Evolutionary conservation across 2,797 vertebrate genomes (phyloP).

Genomic region (Serranus cabrilla): DNA sequence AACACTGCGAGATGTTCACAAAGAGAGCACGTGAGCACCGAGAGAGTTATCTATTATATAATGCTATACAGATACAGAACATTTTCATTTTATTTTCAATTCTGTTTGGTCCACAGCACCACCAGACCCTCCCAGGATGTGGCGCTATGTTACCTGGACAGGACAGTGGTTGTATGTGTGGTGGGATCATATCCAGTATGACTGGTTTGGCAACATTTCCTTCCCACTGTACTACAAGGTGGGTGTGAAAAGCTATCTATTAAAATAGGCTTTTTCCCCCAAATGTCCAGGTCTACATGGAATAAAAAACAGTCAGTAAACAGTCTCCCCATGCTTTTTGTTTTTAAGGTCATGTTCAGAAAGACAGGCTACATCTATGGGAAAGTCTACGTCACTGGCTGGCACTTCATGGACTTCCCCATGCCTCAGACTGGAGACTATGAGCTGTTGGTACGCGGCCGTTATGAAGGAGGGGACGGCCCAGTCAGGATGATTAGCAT

Average conservation of each 20-base stretch:
- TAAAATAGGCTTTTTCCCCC: neutral
- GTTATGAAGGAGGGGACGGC: conserved; percentile 97
- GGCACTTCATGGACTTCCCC: conserved; percentile 96
- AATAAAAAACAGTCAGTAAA: neutral
- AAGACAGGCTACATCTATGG: conserved; percentile 95
- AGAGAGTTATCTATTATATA: neutral
- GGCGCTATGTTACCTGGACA: conserved; percentile 88
- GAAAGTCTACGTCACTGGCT: conserved; percentile 93
- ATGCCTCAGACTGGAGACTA: conserved; percentile 94
- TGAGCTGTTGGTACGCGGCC: conserved; percentile 94
- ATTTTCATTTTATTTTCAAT: neutral
- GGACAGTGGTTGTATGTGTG: conserved; percentile 92
- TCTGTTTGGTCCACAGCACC: conserved; percentile 87
- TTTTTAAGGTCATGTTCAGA: conserved; percentile 92
- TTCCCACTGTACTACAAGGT: conserved; percentile 98
- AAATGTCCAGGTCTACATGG: neutral
- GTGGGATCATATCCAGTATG: conserved; percentile 94
- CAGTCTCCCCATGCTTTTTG: neutral
- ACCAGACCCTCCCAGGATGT: conserved; percentile 91
- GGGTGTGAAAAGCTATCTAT: neutral
- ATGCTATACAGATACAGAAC: neutral
- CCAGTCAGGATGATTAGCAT: conserved; percentile 94
- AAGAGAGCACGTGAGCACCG: conserved; percentile 91
- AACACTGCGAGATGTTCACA: conserved; percentile 90
- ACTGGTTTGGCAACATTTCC: conserved; percentile 92